phyloP scores from a whole-genome alignment of 2,113 vertebrate genomes.

The Gavialis gangeticus region DNA sequence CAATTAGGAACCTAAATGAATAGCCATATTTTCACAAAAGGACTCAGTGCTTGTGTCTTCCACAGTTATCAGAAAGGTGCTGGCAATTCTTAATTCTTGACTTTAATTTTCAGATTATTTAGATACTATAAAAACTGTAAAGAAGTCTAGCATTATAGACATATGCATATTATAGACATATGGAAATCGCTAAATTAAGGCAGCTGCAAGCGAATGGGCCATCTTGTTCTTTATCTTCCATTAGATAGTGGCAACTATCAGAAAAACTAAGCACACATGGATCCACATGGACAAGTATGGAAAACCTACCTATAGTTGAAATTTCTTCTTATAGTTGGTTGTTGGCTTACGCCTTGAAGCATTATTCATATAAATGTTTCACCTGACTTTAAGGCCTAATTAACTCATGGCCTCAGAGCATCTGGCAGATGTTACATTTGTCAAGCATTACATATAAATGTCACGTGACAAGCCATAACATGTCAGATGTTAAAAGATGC shows the following conservation, averaged over 20 bases:
- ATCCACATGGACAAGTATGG: neutral
- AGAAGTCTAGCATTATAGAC: neutral
- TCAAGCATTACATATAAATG: too few species aligned
- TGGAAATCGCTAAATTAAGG: neutral
- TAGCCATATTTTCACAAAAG: neutral
- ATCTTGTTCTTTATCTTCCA: neutral
- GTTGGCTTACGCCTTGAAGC: neutral
- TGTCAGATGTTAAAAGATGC: too few species aligned
- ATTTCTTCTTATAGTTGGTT: neutral
- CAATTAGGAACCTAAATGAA: neutral
- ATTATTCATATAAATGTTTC: neutral
- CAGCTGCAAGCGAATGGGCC: neutral
- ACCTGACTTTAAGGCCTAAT: neutral
- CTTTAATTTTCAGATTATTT: neutral
- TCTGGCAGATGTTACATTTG: too few species aligned
- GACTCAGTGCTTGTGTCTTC: neutral
- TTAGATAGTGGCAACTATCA: neutral
- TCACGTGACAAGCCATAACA: too few species aligned
- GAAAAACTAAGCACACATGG: neutral
- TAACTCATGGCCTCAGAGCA: neutral
- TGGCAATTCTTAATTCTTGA: neutral
- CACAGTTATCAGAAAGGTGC: neutral
- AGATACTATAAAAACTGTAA: fast-evolving
- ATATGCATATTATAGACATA: neutral
- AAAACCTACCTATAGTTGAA: neutral